phyloP scores from a whole-genome alignment of 1,140 invertebrate genomes.

The Drosophila guanche region DNA sequence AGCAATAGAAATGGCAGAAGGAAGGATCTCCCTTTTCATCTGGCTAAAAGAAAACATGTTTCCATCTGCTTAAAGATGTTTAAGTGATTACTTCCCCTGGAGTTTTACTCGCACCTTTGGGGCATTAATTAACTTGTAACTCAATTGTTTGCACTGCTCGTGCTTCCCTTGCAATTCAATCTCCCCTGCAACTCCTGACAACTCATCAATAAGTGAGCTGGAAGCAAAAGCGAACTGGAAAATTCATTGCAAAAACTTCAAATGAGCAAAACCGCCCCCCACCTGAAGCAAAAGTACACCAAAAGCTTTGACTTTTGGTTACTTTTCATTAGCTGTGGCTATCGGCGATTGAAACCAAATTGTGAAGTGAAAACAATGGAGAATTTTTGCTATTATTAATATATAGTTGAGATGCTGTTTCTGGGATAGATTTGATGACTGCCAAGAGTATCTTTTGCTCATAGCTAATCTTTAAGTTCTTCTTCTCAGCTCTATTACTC shows the following conservation, averaged over 20 bases:
- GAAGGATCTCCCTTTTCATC: neutral
- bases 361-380: constrained; percentile 35
- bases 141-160: constrained; percentile 25
- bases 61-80: no score
- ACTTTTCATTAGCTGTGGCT: constrained; percentile 35
- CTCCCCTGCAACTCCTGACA: constrained; percentile 19
- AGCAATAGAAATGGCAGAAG: neutral
- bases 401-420: constrained; percentile 3
- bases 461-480: no score
- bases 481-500: no score
- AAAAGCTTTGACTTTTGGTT: constrained; percentile 45
- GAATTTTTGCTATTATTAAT: neutral
- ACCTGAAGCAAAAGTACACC: constrained; percentile 3
- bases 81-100: no score
- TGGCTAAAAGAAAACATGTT: no score
- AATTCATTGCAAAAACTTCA: constrained; percentile 47
- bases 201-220: constrained; percentile 49
- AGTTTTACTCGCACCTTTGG: constrained; percentile 17
- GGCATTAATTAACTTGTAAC: constrained; percentile 35
- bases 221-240: constrained; percentile 22
- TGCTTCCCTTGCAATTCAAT: neutral
- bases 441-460: no score
- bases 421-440: neutral
- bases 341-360: constrained; percentile 1
- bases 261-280: constrained; percentile 3